Evolutionary conservation across 2,888 invertebrate genomes (phyloP), one percentile per base, ranked within the genome.

Genomic region (Eristalis pertinax): DNA sequence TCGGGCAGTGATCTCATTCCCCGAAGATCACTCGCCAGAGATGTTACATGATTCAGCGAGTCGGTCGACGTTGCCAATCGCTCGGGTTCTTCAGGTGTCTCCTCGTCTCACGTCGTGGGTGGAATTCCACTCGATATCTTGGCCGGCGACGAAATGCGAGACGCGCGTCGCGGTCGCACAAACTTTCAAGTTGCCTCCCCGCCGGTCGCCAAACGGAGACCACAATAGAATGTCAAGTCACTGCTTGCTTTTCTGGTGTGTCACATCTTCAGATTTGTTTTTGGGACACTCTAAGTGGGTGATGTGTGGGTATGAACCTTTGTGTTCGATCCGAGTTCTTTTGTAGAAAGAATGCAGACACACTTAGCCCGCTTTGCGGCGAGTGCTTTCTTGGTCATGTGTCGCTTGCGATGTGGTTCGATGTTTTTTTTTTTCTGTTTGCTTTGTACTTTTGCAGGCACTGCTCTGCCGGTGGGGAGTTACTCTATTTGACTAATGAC

Each of bases 251-350:
- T n/a, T 19, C 41, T 77, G 43, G n/a, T 76, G 7, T 41, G 19
- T 62, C 10, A 19, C 29, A 22, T 76, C 67, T 64, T 68, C n/a
- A 50, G 32, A 35, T 26, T 32, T 32, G 32, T 8, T 60, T 60
- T 60, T 78, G 69, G 77, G 77, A 43, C 69, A 78, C 77, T 38
- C 68, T 70, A 70, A 70, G 70, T 70, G 77, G 77, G 70, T 69
- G 62, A 77, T 38, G 69, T 77, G 62, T 68, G 43, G 38, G 65
- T 43, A 62, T 35, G 11, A 10, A 67, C 32, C 38, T 76, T 67
- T 68, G 67, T 60, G 62, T 50, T 56, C 8, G 63, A 24, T 62
- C 69, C 62, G 69, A 77, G 77, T 63, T 70, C 64, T 70, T 70
- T 78, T 70, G 11, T 32, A 24, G 35, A 62, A 64, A 56, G 56